Evolutionary conservation across 2,797 vertebrate species (phyloP).

Genomic region (Darevskia nairensis): DNA sequence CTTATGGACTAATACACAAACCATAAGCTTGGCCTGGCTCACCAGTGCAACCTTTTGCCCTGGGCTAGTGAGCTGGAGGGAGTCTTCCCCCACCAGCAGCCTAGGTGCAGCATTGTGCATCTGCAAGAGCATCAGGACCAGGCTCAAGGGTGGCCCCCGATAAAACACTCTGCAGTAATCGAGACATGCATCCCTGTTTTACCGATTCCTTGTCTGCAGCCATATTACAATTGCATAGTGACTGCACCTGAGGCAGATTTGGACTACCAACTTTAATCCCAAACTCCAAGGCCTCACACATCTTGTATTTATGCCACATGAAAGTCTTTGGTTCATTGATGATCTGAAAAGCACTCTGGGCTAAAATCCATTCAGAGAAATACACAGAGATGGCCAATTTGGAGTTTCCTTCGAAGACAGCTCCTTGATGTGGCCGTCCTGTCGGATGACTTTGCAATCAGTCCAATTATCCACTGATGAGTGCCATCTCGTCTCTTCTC

Average conservation of each 20-base stretch:
- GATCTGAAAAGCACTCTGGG: constrained; percentile 52
- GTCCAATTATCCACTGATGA: neutral
- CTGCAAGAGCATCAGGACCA: too few relatives aligned
- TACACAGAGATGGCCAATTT: constrained; percentile 43
- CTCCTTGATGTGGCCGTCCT: neutral
- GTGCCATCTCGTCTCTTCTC: constrained; percentile 17
- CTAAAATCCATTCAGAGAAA: constrained; percentile 59
- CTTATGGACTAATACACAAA: too few relatives aligned
- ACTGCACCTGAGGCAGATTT: constrained; percentile 49
- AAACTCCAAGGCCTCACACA: constrained; percentile 56
- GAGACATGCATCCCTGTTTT: constrained; percentile 9
- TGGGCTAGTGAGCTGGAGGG: too few relatives aligned
- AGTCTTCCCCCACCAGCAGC: too few relatives aligned
- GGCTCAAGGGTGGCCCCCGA: too few relatives aligned
- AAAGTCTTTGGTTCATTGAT: constrained; percentile 53
- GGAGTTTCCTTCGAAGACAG: constrained; percentile 19
- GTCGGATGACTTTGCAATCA: neutral
- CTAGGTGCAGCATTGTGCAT: too few relatives aligned
- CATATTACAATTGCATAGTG: constrained; percentile 52
- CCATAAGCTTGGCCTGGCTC: neutral
- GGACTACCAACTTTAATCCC: constrained; percentile 51
- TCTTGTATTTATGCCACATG: constrained; percentile 34
- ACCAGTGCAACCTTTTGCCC: too few relatives aligned
- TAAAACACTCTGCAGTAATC: neutral
- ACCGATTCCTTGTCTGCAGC: constrained; percentile 48